phyloP scores from a whole-genome alignment of 2,888 invertebrate species.

The Sepiola atlantica region DNA sequence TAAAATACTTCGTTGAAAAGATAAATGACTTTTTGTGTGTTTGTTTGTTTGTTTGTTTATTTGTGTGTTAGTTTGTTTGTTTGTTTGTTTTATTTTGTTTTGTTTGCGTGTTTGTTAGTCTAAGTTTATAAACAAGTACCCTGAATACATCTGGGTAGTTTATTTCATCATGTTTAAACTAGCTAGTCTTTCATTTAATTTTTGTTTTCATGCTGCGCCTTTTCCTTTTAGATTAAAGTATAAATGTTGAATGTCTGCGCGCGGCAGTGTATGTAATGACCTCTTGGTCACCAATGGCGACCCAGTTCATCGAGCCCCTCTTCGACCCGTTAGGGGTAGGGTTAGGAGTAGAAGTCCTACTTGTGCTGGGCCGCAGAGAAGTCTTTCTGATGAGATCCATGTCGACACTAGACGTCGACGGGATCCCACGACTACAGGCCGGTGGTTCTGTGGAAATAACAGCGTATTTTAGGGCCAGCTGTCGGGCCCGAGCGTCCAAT shows the following conservation, averaged over 20 bases:
- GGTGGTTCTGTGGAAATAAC: slow-evolving; percentile 55
- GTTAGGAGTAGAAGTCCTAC: slow-evolving; percentile 49
- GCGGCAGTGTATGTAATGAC: slow-evolving; percentile 62
- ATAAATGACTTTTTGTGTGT: too few relatives aligned
- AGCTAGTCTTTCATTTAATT: background rate
- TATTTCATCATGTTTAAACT: too few relatives aligned
- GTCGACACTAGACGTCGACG: slow-evolving; percentile 37
- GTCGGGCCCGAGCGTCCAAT: slow-evolving; percentile 63
- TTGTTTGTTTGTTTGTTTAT: too few relatives aligned
- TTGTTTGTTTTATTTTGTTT: too few relatives aligned
- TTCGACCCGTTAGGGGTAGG: slow-evolving; percentile 51
- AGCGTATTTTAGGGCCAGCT: slow-evolving; percentile 63
- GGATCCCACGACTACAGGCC: slow-evolving; percentile 42
- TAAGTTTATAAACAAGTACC: too few relatives aligned
- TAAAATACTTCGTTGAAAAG: too few relatives aligned
- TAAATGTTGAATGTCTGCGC: slow-evolving; percentile 67
- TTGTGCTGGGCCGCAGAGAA: slow-evolving; percentile 44
- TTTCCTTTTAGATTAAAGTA: slow-evolving; percentile 51
- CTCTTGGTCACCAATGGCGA: slow-evolving; percentile 64
- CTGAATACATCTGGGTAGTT: too few relatives aligned
- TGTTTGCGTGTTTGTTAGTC: too few relatives aligned
- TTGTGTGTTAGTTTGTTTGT: too few relatives aligned
- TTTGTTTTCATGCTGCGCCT: background rate
- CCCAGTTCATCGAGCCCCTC: slow-evolving; percentile 50
- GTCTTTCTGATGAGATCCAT: slow-evolving; percentile 45